Base-by-base conservation (phyloP, 2,113 vertebrate species). In the Chamaetylas fuelleborni region DNA sequence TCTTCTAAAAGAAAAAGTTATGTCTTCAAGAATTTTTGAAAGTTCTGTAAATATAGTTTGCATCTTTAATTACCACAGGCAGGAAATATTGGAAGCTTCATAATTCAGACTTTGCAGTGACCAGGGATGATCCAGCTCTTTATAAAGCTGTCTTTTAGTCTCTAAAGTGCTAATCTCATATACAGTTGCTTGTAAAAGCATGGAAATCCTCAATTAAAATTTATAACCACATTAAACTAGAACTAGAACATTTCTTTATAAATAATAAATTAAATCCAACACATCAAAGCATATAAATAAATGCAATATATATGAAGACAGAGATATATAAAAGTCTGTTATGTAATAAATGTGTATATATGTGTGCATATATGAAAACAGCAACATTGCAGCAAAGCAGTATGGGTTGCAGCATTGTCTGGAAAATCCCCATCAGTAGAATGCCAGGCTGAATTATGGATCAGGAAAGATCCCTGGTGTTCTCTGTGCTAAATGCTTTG, bases 391-490 rank as follows among this genome's bases (percentile, higher is more conserved):
- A 91, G 69, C 56, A 83, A 51, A 93, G 31, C 42, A 64, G 62
- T 36, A 12, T 64, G 28, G 15, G 22, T 64, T 86, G 34, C 61
- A 71, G 72, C 53, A 42, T 88, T 78, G 43, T 33, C 51, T 90
- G 66, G 66, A 95, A 95, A 94, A 82, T 66, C 61, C 42, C 87
- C 67, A 80, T 90, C 85, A 89, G 84, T 70, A 87, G 80, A 95
- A 92, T 87, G 69, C 53, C 78, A 85, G 65, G 45, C 40, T 97
- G 62, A 79, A 65, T 89, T 95, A 91, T 50, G 70, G 91, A 87
- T 81, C 66, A 65, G 78, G 47, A 81, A 73, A 88, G 79, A 88
- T 96, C 72, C 56, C 61, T 45, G 72, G 51, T 88, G 67, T 88
- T 93, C 50, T 70, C 51, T 71, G 51, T 81, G 71, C 64, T 86